Evolutionary conservation across 2,797 vertebrate species (phyloP).

Genomic region (Glyptemys insculpta): DNA sequence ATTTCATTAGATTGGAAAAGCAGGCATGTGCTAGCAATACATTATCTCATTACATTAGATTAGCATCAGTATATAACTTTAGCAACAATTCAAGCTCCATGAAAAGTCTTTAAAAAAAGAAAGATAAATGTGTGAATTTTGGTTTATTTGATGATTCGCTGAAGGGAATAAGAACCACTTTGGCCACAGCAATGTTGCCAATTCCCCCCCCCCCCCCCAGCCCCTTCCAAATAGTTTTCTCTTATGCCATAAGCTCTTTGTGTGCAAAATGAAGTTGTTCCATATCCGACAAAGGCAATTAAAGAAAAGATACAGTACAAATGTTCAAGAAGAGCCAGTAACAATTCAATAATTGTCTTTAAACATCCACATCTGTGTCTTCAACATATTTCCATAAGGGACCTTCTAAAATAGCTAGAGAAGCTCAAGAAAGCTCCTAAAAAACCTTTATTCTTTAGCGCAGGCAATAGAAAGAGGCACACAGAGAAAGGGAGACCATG

Average conservation of each 20-base stretch:
- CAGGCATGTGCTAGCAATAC: neutral
- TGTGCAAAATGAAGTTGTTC: neutral
- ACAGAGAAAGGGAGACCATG: neutral
- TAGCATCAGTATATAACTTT: neutral
- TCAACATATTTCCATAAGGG: neutral
- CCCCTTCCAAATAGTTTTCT: neutral
- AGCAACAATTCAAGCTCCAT: neutral
- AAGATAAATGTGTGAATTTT: neutral
- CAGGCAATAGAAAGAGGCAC: neutral
- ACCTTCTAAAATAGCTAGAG: neutral
- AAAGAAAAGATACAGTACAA: neutral
- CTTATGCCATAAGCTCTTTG: neutral
- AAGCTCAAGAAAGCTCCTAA: neutral
- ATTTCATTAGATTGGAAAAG: neutral
- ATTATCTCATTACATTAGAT: conserved; percentile 5
- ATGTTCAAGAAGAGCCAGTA: neutral
- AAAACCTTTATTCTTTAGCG: neutral
- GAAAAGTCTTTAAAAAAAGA: neutral
- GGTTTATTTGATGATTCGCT: neutral
- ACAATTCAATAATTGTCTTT: neutral
- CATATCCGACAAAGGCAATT: neutral
- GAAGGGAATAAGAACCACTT: neutral
- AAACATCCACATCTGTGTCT: neutral
- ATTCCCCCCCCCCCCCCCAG: fast-evolving
- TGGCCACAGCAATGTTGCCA: neutral